Evolutionary conservation across 2,888 invertebrate species (phyloP), one percentile per base, ranked within the genome.

Genomic region (Tipula lateralis): DNA sequence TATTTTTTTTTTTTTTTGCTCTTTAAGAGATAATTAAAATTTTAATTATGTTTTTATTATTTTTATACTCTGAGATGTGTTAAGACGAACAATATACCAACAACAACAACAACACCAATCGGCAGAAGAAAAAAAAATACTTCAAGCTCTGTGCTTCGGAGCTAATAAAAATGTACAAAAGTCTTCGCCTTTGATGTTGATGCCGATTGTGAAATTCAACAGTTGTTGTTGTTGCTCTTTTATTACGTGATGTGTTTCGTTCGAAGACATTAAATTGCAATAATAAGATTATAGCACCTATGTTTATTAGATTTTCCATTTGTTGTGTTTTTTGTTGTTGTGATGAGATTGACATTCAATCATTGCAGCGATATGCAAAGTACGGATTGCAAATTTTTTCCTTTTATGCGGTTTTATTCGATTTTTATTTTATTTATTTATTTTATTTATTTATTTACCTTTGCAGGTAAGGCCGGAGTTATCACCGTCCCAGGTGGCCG

Each of bases 401-500:
- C n/a, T n/a, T n/a, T 66, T 66, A 66, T 66, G 39, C n/a, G 9
- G 24, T 66, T 19, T 66, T 66, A n/a, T 66, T 24, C 9, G 24
- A 66, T 82, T 30, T 80, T 29, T 12, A n/a, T 80, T 29, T 80
- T 29, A 13, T 29, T 80, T 12, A 19, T 80, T 1, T 3, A 19
- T 80, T 80, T 80, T 80, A 19, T 83, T 84, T 44, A 13, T 44
- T 80, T 84, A 66, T 50, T 66, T 30, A 30, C n/a, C n/a, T 66
- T 66, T 84, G 19, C 16, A 84, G 84, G 84, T 84, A 44, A 80
- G 39, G 32, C 84, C 84, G 2, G 80, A 84, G 9, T 36, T 34
- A 83, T 19, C 82, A 29, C 29, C 30, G n/a, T 30, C 34, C 19
- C 32, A 83, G 30, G 34, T 16, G 34, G 34, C 66, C 7, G 7